Evolutionary conservation across 2,113 vertebrate species (phyloP).

Genomic region (Axis porcinus): DNA sequence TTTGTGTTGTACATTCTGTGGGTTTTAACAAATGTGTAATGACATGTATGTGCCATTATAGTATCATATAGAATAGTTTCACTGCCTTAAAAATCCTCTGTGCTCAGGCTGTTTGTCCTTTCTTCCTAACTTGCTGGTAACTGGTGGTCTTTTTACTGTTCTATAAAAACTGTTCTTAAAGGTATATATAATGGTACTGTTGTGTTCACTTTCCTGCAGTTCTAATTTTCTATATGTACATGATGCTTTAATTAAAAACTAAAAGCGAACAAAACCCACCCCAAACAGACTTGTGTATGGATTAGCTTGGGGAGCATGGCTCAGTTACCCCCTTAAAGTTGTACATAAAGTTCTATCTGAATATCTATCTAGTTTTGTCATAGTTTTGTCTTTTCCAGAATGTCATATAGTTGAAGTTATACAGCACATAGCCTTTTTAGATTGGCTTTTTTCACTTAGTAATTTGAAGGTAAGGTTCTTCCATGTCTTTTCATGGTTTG

Average conservation of each 20-base stretch:
- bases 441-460: not conserved
- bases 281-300: not conserved
- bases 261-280: not conserved
- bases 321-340: not conserved
- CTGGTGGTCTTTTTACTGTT: not conserved
- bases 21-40: not conserved
- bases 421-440: not conserved
- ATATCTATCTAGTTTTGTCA: not conserved
- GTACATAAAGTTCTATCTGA: not conserved
- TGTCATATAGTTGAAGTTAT: not conserved
- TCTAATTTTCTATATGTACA: not conserved
- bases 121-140: not conserved
- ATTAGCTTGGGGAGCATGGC: not conserved
- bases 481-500: not conserved
- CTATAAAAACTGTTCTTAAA: not conserved
- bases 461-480: not conserved
- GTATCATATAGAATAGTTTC: not conserved
- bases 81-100: not conserved
- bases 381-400: not conserved
- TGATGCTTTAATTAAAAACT: slow-evolving; percentile 20
- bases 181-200: not conserved
- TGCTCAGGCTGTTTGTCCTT: not conserved
- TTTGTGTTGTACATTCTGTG: not conserved
- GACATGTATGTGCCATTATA: not conserved
- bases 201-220: not conserved